These are phyloP conservation scores for Lasiommata megera DNA, from an alignment of 2,888 invertebrate species.

Conservation along the genomic window DNA sequence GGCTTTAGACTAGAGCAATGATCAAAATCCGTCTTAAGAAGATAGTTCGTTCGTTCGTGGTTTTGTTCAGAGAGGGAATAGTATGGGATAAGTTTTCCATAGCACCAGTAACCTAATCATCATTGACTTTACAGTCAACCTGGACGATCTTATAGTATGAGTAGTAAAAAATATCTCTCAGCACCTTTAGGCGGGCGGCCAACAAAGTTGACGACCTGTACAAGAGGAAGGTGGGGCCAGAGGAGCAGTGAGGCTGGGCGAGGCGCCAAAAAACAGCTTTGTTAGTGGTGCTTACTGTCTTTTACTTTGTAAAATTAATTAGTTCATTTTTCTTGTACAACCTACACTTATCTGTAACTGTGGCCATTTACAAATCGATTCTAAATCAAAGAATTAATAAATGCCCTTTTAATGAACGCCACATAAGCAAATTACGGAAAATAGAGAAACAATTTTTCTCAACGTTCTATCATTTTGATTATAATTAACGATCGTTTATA, in stretches of 20 bases:
- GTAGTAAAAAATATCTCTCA: not conserved
- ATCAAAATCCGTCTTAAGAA: too few relatives aligned
- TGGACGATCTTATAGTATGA: not conserved
- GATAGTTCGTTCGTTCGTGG: too few relatives aligned
- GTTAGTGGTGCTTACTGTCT: slow-evolving; percentile 3
- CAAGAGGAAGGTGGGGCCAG: not conserved
- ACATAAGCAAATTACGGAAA: too few relatives aligned
- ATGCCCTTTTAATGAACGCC: too few relatives aligned
- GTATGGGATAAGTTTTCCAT: too few relatives aligned
- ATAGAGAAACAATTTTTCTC: too few relatives aligned
- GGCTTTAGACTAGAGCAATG: too few relatives aligned
- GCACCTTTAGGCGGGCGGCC: slow-evolving; percentile 4
- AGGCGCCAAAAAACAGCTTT: slow-evolving; percentile 5
- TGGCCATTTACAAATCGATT: too few relatives aligned
- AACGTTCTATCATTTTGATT: too few relatives aligned
- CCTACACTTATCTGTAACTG: not conserved
- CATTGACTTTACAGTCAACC: not conserved
- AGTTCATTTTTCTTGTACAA: not conserved
- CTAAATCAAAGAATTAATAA: too few relatives aligned
- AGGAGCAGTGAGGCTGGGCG: not conserved
- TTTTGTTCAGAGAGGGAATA: too few relatives aligned
- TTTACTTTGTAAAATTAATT: slow-evolving; percentile 6
- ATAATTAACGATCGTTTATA: too few relatives aligned
- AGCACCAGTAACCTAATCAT: not conserved
- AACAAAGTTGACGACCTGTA: slow-evolving; percentile 4